Base-by-base conservation (phyloP, 1,140 invertebrate genomes). In the Camponotus pennsylvanicus region DNA sequence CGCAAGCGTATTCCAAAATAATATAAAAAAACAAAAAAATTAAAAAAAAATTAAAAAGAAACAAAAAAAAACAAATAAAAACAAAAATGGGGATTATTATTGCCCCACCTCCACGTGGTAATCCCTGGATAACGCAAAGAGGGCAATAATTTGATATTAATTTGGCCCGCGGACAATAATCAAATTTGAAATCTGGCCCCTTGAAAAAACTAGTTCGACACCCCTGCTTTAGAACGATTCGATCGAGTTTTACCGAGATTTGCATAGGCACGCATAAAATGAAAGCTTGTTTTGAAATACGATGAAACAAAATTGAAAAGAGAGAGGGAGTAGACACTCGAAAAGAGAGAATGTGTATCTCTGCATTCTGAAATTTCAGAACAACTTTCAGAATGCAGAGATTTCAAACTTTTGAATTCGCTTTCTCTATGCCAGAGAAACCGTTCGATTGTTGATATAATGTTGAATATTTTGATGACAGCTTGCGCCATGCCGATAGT, bases 221-320 rank as follows among this genome's bases (percentile, higher is more conserved):
- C 21, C 21, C 21, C 21, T 21, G 21, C 45, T 55, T 37, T 13
- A 69, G 34, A 57, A 69, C 32, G 13, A 79, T 79, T n/a, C 63
- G 77, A 66, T 67, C 63, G 37, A 42, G 42, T 27, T 27, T 34
- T 40, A 79, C 64, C 45, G 49, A 80, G 37, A 80, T 80, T 80
- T 80, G 77, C 77, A 80, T 80, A 80, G 77, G 13, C 45, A 45
- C 64, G 64, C 21, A 69, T 80, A 79, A 79, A 45, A 67, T 67
- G 64, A 80, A 34, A 80, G 34, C 64, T 80, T 27, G 45, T 61
- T 79, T 80, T 80, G 77, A 80, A 69, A 80, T 80, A 69, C 45
- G 77, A 55, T 27, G 77, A 64, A 27, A 69, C 49, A 69, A 80
- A 80, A 49, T 34, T 69, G 15, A 27, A 8, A 45, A 21, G 34